Evolutionary conservation across 2,113 vertebrate genomes (phyloP), one percentile per base, ranked within the genome.

Genomic region (Tetraodon nigroviridis): DNA sequence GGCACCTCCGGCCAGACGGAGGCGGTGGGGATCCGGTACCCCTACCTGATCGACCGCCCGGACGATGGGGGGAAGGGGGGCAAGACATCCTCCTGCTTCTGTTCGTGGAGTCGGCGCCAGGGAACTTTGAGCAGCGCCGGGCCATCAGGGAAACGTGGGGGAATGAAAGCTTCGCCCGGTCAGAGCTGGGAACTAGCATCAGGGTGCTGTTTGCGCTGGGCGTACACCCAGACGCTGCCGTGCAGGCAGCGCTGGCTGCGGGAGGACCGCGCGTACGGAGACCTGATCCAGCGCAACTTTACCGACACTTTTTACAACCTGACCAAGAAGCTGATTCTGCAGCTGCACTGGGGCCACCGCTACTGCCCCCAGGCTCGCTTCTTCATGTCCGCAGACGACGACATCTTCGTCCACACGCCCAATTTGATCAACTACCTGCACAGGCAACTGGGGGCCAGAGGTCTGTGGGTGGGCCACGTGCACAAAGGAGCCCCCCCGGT

Each of bases 351-450:
- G 96, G 86, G 86, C 18, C 91, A 96, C 19, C 41, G 63, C 0
- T 92, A 90, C 87, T 98, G 95, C 80, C 84, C 89, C 14, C 91
- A 93, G 52, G 94, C 96, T 24, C 92, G 46, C 59, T 98, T 98
- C 72, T 61, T 98, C 67, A 98, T 98, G 95, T 92, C 93, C 41
- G 93, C 93, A 0, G 95, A 98, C n/a, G 95, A 98, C 2, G 95
- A 97, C 68, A 87, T 98, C 67, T 98, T 98, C 67, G 84, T 98
- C 55, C 96, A 98, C 69, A 90, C 91, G 87, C 94, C 94, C 67
- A 98, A 98, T 66, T 89, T 97, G 19, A 84, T 96, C 27, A 87
- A 66, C 37, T 95, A 94, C 83, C 88, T 98, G 59, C 90, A 11
- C 32, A 37, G 83, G 79, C 77, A 79, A 17, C 89, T 89, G 1